These are phyloP conservation scores for Chionodraco myersi DNA, from an alignment of 2,113 vertebrate genomes.

Conservation along the genomic window DNA sequence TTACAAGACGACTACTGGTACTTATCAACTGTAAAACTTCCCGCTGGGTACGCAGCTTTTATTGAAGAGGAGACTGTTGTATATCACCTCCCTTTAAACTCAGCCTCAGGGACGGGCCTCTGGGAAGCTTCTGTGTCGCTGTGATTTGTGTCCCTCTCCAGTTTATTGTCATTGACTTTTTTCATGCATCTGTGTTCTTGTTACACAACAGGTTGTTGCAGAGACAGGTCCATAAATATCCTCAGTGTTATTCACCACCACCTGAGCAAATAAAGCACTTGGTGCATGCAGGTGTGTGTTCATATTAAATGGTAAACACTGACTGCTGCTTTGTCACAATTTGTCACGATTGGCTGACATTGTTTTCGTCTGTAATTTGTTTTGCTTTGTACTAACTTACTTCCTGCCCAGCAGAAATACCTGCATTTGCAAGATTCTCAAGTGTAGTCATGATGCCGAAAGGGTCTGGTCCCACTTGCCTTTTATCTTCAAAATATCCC, in stretches of 20 bases:
- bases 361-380: background rate
- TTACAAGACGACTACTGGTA: constrained; percentile 35
- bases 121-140: constrained; percentile 5
- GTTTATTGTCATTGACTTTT: constrained; percentile 12
- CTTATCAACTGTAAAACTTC: constrained; percentile 52
- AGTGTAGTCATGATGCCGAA: too few relatives aligned
- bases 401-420: background rate
- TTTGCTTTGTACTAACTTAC: too few relatives aligned
- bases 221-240: constrained; percentile 25
- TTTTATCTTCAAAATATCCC: too few relatives aligned
- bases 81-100: constrained; percentile 44
- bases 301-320: background rate
- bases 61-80: constrained; percentile 29
- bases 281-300: background rate
- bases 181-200: constrained; percentile 15
- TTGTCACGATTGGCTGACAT: background rate
- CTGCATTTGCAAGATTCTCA: too few relatives aligned
- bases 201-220: constrained; percentile 23
- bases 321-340: background rate
- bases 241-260: background rate
- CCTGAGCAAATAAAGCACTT: constrained; percentile 2
- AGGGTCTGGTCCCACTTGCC: too few relatives aligned
- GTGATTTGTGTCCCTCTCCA: constrained; percentile 48
- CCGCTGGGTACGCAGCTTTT: constrained; percentile 29
- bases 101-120: constrained; percentile 39